Evolutionary conservation across 2,888 invertebrate species (phyloP), one percentile per base, ranked within the genome.

Genomic region (Shargacucullia verbasci): DNA sequence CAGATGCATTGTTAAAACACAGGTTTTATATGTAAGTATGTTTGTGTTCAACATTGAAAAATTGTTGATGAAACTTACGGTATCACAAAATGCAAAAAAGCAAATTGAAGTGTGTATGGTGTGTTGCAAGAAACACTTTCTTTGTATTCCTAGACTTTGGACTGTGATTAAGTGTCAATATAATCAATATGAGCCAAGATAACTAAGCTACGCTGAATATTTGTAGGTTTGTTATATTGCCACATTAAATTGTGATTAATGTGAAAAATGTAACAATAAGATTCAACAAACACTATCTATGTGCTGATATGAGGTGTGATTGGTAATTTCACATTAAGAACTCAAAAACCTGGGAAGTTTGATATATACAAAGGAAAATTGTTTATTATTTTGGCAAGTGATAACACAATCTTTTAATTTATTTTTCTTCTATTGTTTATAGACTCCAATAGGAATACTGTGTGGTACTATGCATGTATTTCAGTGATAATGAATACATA

Each of bases 141-240:
- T 31, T 52, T 25, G 27, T 46, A 44, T 47, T 13, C 7, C 10
- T 63, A 76, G 62, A 73, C 77, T 73, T 65, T 73, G 59, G 29
- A 70, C 59, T 59, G 37, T 57, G 64, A 72, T 66, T 70, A 60
- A 56, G 20, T 20, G 13, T 38, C 43, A 65, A 14, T 38, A 43
- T 61, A 65, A 74, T 73, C 76, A 59, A 44, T 59, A 37, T 50
- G 44, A 50, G 31, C 33, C 34, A 45, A 70, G 74, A 68, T 73
- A 65, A 65, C 50, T 67, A 47, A 66, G 59, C 52, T 13, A 25
- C 31, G 41, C 25, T 12, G 25, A n/a, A 34, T 40, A 39, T 35
- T n/a, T 14, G 40, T 13, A 38, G 11, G 43, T 35, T 4, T 48
- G 3, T 31, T 9, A n/a, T 3, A 34, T 14, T 14, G 15, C 27